These are phyloP conservation scores for Brachylomia viminalis DNA, from an alignment of 2,888 invertebrate genomes.

Conservation along the genomic window DNA sequence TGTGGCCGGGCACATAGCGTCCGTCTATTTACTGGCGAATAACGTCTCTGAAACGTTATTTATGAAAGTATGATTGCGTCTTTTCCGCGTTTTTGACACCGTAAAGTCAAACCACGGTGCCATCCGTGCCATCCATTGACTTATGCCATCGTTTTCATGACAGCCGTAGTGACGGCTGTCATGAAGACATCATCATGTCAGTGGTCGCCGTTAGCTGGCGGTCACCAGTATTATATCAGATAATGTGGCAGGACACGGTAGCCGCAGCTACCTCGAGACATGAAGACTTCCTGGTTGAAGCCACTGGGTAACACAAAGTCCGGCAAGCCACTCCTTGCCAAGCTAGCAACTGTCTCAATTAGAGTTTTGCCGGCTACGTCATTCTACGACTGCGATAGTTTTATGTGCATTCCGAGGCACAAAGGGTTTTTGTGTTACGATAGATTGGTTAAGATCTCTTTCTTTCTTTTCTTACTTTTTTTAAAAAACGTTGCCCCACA, in stretches of 20 bases:
- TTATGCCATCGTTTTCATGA: no score
- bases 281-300: not conserved
- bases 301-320: not conserved
- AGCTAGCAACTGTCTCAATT: not conserved
- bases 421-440: not conserved
- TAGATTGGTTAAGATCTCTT: no score
- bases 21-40: not conserved
- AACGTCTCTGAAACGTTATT: not conserved
- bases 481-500: no score
- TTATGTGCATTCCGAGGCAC: not conserved
- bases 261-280: not conserved
- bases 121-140: no score
- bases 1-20: not conserved
- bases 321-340: no score
- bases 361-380: not conserved
- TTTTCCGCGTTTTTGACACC: no score
- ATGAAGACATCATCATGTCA: no score
- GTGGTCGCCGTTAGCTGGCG: no score
- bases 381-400: not conserved
- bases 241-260: not conserved
- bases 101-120: no score
- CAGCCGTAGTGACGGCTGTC: no score
- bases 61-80: no score
- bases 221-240: not conserved
- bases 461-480: no score